These are phyloP conservation scores for Synergus umbraculus DNA, from an alignment of 2,888 invertebrate species.

Conservation along the genomic window DNA sequence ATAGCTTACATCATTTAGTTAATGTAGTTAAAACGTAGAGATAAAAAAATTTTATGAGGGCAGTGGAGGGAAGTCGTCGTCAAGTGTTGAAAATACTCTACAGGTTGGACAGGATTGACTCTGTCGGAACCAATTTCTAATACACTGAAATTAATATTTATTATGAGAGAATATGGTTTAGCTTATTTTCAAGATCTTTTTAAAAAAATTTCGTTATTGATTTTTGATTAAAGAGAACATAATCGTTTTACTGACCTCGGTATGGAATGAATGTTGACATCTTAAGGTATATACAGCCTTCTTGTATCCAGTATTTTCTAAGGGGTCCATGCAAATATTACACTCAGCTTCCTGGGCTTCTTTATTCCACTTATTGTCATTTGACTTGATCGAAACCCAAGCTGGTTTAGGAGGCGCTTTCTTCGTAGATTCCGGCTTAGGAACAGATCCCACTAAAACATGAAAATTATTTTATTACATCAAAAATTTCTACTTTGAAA, in stretches of 20 bases:
- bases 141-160: slow-evolving; percentile 60
- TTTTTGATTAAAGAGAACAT: neutral
- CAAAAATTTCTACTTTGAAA: neutral
- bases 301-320: slow-evolving; percentile 33
- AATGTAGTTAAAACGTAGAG: neutral
- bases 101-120: slow-evolving; percentile 65
- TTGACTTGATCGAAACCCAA: slow-evolving; percentile 14
- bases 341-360: slow-evolving; percentile 59
- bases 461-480: neutral
- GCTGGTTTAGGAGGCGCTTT: slow-evolving; percentile 57
- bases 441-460: slow-evolving; percentile 30
- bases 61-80: slow-evolving; percentile 66
- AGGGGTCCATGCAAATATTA: slow-evolving; percentile 58
- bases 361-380: slow-evolving; percentile 50
- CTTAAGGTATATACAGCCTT: slow-evolving; percentile 53
- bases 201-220: too few relatives aligned
- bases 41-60: slow-evolving; percentile 43
- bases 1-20: neutral
- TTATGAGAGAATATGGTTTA: neutral
- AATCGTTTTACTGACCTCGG: slow-evolving; percentile 52
- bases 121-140: slow-evolving; percentile 60
- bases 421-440: slow-evolving; percentile 22
- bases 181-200: too few relatives aligned
- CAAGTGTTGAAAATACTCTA: slow-evolving; percentile 57
- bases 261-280: slow-evolving; percentile 66